Evolutionary conservation across 2,888 invertebrate species (phyloP), one percentile per base, ranked within the genome.

Genomic region (Anthoptus insignis): DNA sequence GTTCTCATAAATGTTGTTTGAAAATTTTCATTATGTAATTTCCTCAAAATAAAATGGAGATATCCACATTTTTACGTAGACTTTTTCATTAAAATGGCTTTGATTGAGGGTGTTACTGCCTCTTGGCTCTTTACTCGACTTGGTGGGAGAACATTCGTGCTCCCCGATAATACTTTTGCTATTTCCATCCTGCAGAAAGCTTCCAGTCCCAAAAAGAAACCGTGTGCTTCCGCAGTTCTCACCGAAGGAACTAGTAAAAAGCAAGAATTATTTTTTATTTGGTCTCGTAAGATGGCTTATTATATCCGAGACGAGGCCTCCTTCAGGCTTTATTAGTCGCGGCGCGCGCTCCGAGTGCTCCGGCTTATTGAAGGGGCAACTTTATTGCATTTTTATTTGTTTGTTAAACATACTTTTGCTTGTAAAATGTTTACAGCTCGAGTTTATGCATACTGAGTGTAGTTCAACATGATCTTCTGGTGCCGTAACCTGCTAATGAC

Each of bases 261-360:
- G 60, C 60, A 54, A 61, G 45, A 53, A 53, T 61, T 61, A 60
- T 60, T 60, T 60, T 60, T 60, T 60, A 60, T 60, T 53, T 42
- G 39, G 53, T 16, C 60, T 60, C 32, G 29, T 60, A 52, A 60
- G 60, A 60, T 29, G 60, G 60, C 47, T 45, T 45, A 60, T 60
- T 60, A 60, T 60, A 60, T 60, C 60, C 22, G 60, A 39, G 32
- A 45, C 32, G 53, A 29, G 22, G 60, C 60, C 60, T 42, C 29
- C 59, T 52, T n/a, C 49, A 11, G 19, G 16, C 52, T 24, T 42
- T 60, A 60, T 60, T 60, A 32, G 53, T 39, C 29, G 52, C n/a
- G 19, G 52, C 19, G 49, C 14, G 5, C 3, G 7, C 21, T 42
- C 42, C 16, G 53, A 27, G 52, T 45, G 52, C 52, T 29, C 19